Percentiles rank a stretch among this genome's conserved stretches.
phyloP scores from a whole-genome alignment of 2,113 vertebrate species.

The Odocoileus virginianus region DNA sequence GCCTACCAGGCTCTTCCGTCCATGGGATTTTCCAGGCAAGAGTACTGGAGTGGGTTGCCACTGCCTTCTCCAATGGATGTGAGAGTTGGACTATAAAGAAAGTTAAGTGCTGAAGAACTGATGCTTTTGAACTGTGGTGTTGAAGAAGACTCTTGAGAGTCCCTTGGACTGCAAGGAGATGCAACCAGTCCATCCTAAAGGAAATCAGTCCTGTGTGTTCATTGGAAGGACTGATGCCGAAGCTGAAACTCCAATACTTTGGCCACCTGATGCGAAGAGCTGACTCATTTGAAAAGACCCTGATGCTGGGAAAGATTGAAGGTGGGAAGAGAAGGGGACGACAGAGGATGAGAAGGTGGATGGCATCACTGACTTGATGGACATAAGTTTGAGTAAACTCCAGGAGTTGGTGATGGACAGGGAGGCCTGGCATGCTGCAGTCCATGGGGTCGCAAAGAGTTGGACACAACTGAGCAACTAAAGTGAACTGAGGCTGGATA shows the following conservation, averaged over 20 bases:
- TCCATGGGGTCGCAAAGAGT: background rate
- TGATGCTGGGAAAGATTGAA: background rate
- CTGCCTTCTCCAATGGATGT: background rate
- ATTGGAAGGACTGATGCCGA: background rate
- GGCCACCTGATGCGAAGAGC: background rate
- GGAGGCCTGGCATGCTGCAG: fast-evolving
- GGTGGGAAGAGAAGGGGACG: fast-evolving
- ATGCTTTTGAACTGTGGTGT: background rate
- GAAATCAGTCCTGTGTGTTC: background rate
- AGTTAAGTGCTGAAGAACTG: fast-evolving
- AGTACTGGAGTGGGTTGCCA: background rate
- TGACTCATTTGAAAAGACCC: background rate
- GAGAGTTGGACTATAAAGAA: background rate
- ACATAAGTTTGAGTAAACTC: background rate
- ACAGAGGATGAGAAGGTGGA: background rate
- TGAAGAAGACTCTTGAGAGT: background rate
- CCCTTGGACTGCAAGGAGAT: background rate
- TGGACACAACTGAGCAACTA: background rate
- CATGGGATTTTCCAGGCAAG: background rate
- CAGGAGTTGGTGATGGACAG: background rate
- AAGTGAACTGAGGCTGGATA: background rate
- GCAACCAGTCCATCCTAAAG: background rate
- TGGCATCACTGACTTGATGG: background rate
- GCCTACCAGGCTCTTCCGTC: background rate
- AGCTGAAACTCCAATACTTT: background rate